phyloP scores from a whole-genome alignment of 2,888 invertebrate species.

The Trissolcus japonicus region DNA sequence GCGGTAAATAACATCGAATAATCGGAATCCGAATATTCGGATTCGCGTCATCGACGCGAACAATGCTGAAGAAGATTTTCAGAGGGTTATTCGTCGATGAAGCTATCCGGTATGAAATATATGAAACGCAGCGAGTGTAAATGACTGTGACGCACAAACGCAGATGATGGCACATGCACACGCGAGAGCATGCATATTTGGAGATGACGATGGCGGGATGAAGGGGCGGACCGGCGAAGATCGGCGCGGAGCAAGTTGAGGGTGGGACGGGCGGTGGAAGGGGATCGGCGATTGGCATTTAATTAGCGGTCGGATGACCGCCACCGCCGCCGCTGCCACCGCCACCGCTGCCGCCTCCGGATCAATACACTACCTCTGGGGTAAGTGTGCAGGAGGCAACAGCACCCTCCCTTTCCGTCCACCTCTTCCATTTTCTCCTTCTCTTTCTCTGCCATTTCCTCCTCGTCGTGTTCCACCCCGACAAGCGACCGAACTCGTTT shows the following conservation, averaged over 20 bases:
- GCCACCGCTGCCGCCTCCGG: slow-evolving; percentile 72
- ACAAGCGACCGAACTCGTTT: slow-evolving; percentile 47
- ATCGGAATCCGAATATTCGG: slow-evolving; percentile 17
- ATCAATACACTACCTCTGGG: slow-evolving; percentile 75
- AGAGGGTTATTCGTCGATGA: slow-evolving; percentile 58
- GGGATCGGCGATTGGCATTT: slow-evolving; percentile 76
- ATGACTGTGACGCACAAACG: slow-evolving; percentile 55
- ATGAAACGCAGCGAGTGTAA: slow-evolving; percentile 56
- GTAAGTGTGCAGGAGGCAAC: slow-evolving; percentile 74
- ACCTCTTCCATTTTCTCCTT: slow-evolving; percentile 54
- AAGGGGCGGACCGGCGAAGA: slow-evolving; percentile 67
- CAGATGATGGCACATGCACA: slow-evolving; percentile 27
- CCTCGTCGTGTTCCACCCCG: slow-evolving; percentile 48
- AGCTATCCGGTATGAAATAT: slow-evolving; percentile 59
- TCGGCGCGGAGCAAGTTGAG: slow-evolving; percentile 66
- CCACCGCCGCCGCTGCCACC: slow-evolving; percentile 67
- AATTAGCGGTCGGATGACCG: slow-evolving; percentile 76
- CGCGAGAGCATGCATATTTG: slow-evolving; percentile 27
- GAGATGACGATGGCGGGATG: slow-evolving; percentile 58
- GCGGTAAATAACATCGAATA: slow-evolving; percentile 38
- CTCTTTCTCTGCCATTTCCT: slow-evolving; percentile 47
- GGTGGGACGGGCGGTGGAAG: slow-evolving; percentile 69
- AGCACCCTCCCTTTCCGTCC: slow-evolving; percentile 63
- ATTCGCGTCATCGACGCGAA: slow-evolving; percentile 39
- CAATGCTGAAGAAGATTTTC: slow-evolving; percentile 43